These are phyloP conservation scores for Sebastes vulpes DNA, from an alignment of 2,797 vertebrate genomes.

Conservation along the genomic window DNA sequence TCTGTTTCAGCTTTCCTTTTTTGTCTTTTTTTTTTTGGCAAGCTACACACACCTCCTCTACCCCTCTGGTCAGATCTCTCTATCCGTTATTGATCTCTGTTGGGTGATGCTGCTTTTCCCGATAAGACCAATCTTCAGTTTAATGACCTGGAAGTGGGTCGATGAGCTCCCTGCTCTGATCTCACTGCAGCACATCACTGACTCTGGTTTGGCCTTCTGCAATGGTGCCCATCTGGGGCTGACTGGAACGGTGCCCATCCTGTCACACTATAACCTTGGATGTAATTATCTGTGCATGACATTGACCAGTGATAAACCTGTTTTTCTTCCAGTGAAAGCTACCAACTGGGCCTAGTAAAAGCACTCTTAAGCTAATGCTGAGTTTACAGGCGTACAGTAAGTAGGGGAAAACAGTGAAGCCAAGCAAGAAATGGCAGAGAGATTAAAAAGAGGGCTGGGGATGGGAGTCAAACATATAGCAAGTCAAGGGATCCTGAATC, in stretches of 20 bases:
- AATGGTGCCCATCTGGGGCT: constrained; percentile 30
- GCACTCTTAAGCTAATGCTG: constrained; percentile 3
- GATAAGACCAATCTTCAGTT: constrained; percentile 72
- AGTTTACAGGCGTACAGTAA: constrained; percentile 12
- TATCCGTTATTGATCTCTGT: constrained; percentile 75
- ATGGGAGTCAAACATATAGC: neutral
- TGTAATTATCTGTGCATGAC: constrained; percentile 43
- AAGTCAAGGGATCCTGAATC: neutral
- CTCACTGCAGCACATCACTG: constrained; percentile 34
- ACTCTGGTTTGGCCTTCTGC: constrained; percentile 29
- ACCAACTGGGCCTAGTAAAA: neutral
- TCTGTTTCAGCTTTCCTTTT: constrained; percentile 41
- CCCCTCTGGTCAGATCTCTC: constrained; percentile 64
- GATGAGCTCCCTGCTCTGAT: constrained; percentile 70
- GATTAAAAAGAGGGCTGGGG: neutral
- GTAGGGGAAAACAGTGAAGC: constrained; percentile 1
- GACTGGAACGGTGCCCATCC: constrained; percentile 19
- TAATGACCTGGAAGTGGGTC: constrained; percentile 82
- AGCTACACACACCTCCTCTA: constrained; percentile 10
- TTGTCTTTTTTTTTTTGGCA: constrained; percentile 17
- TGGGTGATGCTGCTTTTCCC: constrained; percentile 69
- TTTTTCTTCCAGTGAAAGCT: constrained; percentile 23
- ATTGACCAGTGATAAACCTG: constrained; percentile 14
- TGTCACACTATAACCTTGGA: constrained; percentile 32
- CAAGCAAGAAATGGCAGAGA: neutral